Conservation (phyloP, 2,113 vertebrate genomes). For the Columbina picui region DNA sequence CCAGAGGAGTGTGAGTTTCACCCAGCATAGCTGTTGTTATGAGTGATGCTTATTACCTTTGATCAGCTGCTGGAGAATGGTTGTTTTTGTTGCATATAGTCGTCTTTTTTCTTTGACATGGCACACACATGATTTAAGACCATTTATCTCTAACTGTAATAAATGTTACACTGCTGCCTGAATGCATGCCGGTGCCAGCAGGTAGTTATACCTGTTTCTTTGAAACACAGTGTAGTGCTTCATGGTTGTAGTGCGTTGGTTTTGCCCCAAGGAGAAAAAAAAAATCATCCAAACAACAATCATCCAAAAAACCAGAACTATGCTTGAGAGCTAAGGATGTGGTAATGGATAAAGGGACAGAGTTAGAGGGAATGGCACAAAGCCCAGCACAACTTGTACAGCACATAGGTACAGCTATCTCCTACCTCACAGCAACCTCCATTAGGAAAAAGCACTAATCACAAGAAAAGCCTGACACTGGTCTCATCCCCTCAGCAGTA, state of each 20-base stretch:
- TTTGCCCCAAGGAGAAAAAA: not conserved
- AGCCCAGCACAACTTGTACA: not conserved
- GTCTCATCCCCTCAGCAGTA: not conserved
- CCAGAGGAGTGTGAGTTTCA: not conserved
- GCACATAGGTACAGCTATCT: not conserved
- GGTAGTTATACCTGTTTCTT: not conserved
- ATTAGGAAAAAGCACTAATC: not conserved
- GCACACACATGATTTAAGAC: not conserved
- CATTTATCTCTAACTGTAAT: not conserved
- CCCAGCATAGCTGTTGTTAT: not conserved
- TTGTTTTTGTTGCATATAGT: not conserved
- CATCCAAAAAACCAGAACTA: fast-evolving
- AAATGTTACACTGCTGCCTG: not conserved
- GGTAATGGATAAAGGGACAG: not conserved
- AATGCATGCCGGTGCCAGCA: not conserved
- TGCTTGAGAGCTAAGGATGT: not conserved
- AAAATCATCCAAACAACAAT: not conserved
- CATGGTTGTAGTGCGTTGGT: not conserved
- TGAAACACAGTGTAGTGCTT: not conserved
- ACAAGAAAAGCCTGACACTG: not conserved
- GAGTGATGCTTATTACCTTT: not conserved
- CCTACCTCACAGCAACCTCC: not conserved
- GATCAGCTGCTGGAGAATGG: not conserved
- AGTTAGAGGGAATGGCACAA: not conserved
- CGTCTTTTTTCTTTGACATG: not conserved